Base-by-base conservation (phyloP, 1,140 invertebrate species). In the Nasonia longicornis region DNA sequence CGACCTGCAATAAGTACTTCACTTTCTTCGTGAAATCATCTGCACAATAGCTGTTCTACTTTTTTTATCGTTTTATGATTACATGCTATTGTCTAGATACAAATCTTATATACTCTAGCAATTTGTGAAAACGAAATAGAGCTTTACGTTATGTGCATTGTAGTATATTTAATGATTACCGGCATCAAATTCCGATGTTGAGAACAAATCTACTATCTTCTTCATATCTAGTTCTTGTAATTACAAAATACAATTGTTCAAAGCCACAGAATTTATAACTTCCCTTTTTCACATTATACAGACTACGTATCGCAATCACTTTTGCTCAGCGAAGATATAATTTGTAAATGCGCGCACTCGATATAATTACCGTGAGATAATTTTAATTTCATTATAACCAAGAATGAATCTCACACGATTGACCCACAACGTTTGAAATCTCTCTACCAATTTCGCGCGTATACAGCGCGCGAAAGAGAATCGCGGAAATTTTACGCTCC, bases 401-500 rank as follows among this genome's bases (percentile, higher is more conserved):
- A 48, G 11, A 48, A 48, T 48, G 14, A 12, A 48, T 48, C 14
- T 48, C 45, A 48, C 45, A 10, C 45, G 45, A 26, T 48, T 3
- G 8, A 16, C 45, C 12, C 45, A 14, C 3, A 16, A 58, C 52
- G 0, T 58, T 58, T 20, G 0, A n/a, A n/a, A 16, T 6, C 20
- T 58, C 16, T 58, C 3, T 4, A 20, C 1, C 3, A 48, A 48
- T 58, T 42, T 42, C 10, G 22, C 38, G 10, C 38, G 10, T 63
- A 63, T 38, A 16, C 4, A 73, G 52, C 42, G 38, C 2, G 26
- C 35, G 42, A 35, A 26, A 69, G 26, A 31, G 22, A 67, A 58
- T 69, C 29, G 66, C 42, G 73, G 73, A 81, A 81, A 75, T 70
- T 81, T 76, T 20, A 76, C 73, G 48, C 64, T 81, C 26, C 3